Evolutionary conservation across 2,113 vertebrate species (phyloP), one percentile per base, ranked within the genome.

Genomic region (Sula dactylatra): DNA sequence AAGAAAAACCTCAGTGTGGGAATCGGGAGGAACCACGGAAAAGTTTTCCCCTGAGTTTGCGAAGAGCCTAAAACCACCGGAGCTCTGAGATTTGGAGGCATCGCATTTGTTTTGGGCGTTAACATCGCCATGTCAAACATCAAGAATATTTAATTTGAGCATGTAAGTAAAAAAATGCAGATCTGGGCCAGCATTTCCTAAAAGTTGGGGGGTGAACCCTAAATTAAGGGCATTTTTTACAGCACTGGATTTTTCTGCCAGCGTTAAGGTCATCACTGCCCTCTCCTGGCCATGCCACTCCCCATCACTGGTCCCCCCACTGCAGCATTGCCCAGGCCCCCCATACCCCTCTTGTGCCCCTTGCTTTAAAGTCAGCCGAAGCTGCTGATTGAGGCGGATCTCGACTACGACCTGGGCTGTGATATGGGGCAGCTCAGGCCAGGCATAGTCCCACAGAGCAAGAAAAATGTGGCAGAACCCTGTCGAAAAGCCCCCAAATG

Each of bases 71-170:
- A 76, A 76, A 29, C 36, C 58, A 29, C 36, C 58, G 45, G 42
- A 64, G 36, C 36, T 31, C 38, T 11, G 25, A 65, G 78, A n/a
- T 49, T 15, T 7, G 50, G 44, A 64, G 40, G 16, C 38, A 6
- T 13, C 17, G 0, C 10, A 0, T 38, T 25, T 4, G 17, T 6
- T n/a, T 32, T 7, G 29, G 69, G 59, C 24, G 3, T 13, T 47
- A 32, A 36, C 1, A 2, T 7, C 3, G 0, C 6, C 3, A 24
- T 1, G 7, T 21, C 38, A 18, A 25, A 22, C 34, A 36, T 10
- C 66, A 32, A 11, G 45, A 22, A 20, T 7, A n/a, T 12, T 34
- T 27, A 11, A 2, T 18, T 7, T 11, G 58, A 72, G 79, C 27
- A 34, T 1, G 4, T 15, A 21, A 32, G 16, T 26, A 0, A n/a